A percentile compares a stretch with the other conserved stretches of the same genome.
phyloP scores from a whole-genome alignment of 2,797 vertebrate genomes.

The Saguinus oedipus region DNA sequence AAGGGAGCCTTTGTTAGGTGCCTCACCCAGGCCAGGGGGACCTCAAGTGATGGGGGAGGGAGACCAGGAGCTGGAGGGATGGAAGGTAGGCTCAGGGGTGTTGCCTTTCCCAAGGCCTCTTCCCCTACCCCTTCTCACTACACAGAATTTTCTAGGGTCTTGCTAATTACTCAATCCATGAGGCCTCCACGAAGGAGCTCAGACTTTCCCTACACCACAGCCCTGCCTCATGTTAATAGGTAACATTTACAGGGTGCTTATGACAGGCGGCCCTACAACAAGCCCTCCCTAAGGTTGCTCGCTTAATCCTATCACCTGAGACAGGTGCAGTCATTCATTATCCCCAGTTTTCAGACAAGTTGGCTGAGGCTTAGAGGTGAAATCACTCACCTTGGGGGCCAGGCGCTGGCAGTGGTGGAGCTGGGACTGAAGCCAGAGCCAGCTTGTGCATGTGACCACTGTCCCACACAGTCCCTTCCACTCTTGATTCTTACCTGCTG shows the following conservation, averaged over 20 bases:
- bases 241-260: background rate
- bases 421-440: background rate
- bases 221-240: background rate
- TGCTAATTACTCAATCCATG: background rate
- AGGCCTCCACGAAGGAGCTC: background rate
- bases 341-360: background rate
- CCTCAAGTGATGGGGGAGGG: background rate
- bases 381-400: background rate
- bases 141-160: background rate
- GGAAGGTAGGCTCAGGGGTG: background rate
- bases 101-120: background rate
- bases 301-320: background rate
- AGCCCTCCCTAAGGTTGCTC: background rate
- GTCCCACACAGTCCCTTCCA: background rate
- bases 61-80: background rate
- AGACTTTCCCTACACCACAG: background rate
- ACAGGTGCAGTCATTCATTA: background rate
- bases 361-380: background rate
- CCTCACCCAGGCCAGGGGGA: slow-evolving; percentile 15
- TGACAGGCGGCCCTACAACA: accelerated
- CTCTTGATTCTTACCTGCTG: background rate
- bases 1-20: slow-evolving; percentile 75
- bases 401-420: background rate
- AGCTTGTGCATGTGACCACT: background rate
- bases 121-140: background rate